These are phyloP conservation scores for Coleophora flavipennella DNA, from an alignment of 2,888 invertebrate genomes.

Conservation along the genomic window DNA sequence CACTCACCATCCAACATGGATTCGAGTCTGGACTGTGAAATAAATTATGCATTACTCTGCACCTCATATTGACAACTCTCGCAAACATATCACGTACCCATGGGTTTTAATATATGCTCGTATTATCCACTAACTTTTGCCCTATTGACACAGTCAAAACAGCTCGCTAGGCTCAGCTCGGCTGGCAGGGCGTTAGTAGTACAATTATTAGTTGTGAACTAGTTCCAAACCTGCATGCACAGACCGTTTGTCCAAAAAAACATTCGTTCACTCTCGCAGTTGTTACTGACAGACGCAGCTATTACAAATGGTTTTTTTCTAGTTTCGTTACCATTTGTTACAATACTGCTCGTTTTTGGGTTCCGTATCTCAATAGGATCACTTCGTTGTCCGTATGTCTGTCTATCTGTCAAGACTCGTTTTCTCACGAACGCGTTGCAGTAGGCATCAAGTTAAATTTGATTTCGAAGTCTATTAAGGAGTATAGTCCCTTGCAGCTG, in stretches of 20 bases:
- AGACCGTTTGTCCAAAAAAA: slow-evolving; percentile 4
- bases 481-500: no score
- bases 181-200: background rate
- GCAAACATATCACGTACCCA: no score
- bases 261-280: slow-evolving; percentile 8
- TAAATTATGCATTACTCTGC: no score
- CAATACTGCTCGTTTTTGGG: slow-evolving; percentile 4
- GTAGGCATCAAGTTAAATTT: no score
- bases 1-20: no score
- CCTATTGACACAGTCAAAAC: slow-evolving; percentile 9
- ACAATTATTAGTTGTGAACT: no score
- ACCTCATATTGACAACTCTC: no score
- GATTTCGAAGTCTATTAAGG: no score
- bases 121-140: background rate
- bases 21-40: no score
- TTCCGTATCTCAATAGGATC: slow-evolving; percentile 5
- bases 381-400: background rate
- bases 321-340: slow-evolving; percentile 8
- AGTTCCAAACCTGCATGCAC: background rate
- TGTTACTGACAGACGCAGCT: slow-evolving; percentile 11
- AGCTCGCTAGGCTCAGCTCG: background rate
- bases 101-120: no score
- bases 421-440: no score
- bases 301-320: slow-evolving; percentile 7
- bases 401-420: background rate